Evolutionary conservation across 2,113 vertebrate genomes (phyloP).

Genomic region (Tor tambroides): DNA sequence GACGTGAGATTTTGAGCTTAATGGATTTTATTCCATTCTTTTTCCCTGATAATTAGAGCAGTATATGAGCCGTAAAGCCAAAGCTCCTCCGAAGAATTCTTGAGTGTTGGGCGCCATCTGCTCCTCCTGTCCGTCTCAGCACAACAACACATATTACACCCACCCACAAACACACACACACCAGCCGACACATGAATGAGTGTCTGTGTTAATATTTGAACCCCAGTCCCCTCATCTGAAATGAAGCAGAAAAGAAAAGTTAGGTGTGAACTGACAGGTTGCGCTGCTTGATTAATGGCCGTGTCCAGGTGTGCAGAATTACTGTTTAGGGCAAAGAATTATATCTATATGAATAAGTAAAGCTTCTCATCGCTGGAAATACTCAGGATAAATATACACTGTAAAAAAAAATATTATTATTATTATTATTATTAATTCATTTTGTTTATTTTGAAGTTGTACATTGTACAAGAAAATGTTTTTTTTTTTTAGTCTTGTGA

Average conservation of each 20-base stretch:
- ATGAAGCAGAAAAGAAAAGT: slow-evolving; percentile 45
- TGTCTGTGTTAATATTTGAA: slow-evolving; percentile 22
- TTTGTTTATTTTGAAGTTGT: too few species aligned
- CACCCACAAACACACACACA: slow-evolving; percentile 7
- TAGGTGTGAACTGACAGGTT: slow-evolving; percentile 41
- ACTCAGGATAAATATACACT: not conserved
- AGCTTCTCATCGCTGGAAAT: not conserved
- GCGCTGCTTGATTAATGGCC: slow-evolving; percentile 46
- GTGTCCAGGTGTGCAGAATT: slow-evolving; percentile 48
- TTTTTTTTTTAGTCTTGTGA: too few species aligned
- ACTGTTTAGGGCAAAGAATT: not conserved
- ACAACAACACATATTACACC: slow-evolving; percentile 29
- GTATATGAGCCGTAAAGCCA: slow-evolving; percentile 55
- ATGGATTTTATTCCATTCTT: slow-evolving; percentile 48
- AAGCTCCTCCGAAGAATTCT: slow-evolving; percentile 39
- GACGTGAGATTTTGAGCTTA: slow-evolving; percentile 39
- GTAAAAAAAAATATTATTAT: too few species aligned
- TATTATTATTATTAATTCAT: too few species aligned
- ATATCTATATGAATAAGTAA: slow-evolving; percentile 23
- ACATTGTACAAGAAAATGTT: not conserved
- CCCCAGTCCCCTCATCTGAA: slow-evolving; percentile 38
- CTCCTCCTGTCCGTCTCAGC: slow-evolving; percentile 35
- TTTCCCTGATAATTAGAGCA: slow-evolving; percentile 51
- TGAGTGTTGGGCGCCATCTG: slow-evolving; percentile 50
- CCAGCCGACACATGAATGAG: slow-evolving; percentile 21